Base-by-base conservation (phyloP, 2,113 vertebrate genomes). In the Stercorarius parasiticus region DNA sequence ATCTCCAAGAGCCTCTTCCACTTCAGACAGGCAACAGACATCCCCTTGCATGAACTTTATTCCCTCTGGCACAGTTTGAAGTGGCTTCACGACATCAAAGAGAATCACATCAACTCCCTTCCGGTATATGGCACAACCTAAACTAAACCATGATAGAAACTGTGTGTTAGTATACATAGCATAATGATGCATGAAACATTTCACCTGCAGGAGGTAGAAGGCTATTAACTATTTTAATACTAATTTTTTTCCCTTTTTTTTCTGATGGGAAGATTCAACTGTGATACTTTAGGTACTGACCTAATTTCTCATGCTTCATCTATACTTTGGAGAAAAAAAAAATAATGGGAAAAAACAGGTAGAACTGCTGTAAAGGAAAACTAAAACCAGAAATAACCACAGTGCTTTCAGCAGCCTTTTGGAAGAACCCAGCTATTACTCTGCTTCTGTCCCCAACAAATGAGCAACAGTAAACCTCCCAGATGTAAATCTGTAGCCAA, bases 41-140 rank as follows among this genome's bases (percentile, higher is more conserved):
- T 99, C 98, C n/a, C 99, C 99, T 15, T 82, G 95, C 52, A 98
- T 7, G 84, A 99, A 99, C 55, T 29, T 92, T 13, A 99, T 92
- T 80, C 98, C 98, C 34, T 98, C 97, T 42, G 99, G 99, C 69
- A 98, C 6, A 3, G 95, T 61, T 58, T 97, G 96, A 53, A 61
- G 62, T 5, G 99, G 99, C 45, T 95, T 96, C 25, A 34, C 45
- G 8, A 98, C 94, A 94, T 99, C 99, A 95, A 99, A 99, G 80
- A 99, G 98, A 95, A 99, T 92, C 88, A 99, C 97, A 12, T 90
- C 94, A 32, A 97, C 95, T 88, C 99, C 98, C 36, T 97, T 98
- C 93, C 97, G 89, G 56, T 97, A 88, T 34, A 99, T 97, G 49
- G 98, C 97, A 91, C 97, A 98, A 29, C 99, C 99, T 10, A 99